phyloP scores from a whole-genome alignment of 2,113 vertebrate genomes.

The Odobenus rosmarus region DNA sequence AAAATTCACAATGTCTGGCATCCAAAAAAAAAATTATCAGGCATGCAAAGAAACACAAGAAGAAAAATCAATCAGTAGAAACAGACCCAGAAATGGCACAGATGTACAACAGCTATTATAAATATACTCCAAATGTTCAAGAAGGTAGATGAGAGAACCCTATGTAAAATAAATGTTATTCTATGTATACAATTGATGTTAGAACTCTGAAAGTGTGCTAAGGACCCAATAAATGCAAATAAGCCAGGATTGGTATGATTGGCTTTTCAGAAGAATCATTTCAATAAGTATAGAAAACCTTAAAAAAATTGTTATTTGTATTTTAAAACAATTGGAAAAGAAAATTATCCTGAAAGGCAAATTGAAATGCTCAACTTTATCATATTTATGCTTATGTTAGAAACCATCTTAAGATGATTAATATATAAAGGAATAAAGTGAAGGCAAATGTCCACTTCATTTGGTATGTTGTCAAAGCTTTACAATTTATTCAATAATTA shows the following conservation, averaged over 20 bases:
- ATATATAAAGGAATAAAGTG: not conserved
- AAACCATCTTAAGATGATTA: conserved; percentile 5
- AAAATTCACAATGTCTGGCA: not conserved
- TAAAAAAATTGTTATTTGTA: conserved; percentile 1
- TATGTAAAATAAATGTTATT: not conserved
- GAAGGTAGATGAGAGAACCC: not conserved
- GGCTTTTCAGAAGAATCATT: not conserved
- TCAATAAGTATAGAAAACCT: conserved; percentile 1
- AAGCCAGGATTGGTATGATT: not conserved
- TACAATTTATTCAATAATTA: conserved; percentile 24
- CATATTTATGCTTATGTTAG: not conserved
- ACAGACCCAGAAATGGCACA: conserved; percentile 13
- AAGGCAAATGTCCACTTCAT: not conserved
- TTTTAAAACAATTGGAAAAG: conserved; percentile 37
- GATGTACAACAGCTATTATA: not conserved
- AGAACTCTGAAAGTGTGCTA: not conserved
- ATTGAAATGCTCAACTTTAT: not conserved
- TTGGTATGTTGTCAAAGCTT: conserved; percentile 30
- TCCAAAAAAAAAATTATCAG: not conserved
- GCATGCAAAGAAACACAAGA: not conserved
- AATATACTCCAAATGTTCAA: not conserved
- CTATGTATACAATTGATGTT: not conserved
- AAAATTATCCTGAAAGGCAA: conserved; percentile 45
- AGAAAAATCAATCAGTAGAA: conserved; percentile 17
- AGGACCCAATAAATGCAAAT: not conserved